phyloP scores from a whole-genome alignment of 1,140 invertebrate species.

The Cydia splendana region DNA sequence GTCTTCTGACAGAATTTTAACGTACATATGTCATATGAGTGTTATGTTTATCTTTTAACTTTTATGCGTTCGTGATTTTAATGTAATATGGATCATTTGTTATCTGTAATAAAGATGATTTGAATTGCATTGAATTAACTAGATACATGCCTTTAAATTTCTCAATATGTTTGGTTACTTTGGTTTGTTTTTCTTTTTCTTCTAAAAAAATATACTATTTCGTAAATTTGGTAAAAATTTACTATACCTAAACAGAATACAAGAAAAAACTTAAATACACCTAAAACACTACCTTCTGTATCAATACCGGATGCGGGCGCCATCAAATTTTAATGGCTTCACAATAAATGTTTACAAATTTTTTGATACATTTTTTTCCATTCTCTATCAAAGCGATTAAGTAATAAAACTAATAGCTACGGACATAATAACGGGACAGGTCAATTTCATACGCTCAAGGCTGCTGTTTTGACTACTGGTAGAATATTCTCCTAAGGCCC shows the following conservation, averaged over 20 bases:
- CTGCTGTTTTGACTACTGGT: slow-evolving; percentile 14
- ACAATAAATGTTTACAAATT: slow-evolving; percentile 46
- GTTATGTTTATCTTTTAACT: no score
- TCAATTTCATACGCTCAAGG: slow-evolving; percentile 49
- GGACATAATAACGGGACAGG: slow-evolving; percentile 52
- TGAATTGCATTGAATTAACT: no score
- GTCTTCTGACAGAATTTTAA: no score
- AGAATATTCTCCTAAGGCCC: no score
- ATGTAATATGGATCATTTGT: no score
- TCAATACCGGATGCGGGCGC: slow-evolving; percentile 25
- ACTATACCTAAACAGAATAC: background rate
- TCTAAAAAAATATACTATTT: no score
- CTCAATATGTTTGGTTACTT: no score
- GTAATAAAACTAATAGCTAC: slow-evolving; percentile 64
- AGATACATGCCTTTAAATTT: no score
- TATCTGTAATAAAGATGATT: no score
- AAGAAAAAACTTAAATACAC: background rate
- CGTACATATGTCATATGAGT: no score
- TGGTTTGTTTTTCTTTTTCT: no score
- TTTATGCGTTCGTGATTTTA: no score
- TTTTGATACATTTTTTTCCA: slow-evolving; percentile 45
- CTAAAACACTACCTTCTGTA: slow-evolving; percentile 1
- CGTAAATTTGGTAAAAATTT: background rate
- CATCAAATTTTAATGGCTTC: slow-evolving; percentile 41
- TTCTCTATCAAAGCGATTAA: slow-evolving; percentile 56